Evolutionary conservation across 2,113 vertebrate species (phyloP).

Genomic region (Cavia porcellus): DNA sequence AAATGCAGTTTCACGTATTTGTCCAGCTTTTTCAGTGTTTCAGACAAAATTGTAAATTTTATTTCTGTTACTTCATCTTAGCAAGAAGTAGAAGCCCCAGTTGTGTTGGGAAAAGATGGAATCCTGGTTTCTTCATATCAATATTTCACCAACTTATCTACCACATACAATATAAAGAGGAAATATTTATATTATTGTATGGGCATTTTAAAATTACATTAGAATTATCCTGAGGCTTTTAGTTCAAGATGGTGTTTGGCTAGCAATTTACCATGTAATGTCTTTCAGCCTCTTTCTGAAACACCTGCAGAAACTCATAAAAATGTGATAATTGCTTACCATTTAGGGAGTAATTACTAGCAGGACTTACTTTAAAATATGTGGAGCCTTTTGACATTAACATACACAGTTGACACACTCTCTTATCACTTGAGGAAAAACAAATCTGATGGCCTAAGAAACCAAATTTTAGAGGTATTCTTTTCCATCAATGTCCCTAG

Average conservation of each 20-base stretch:
- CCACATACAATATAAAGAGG: not conserved
- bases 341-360: not conserved
- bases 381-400: not conserved
- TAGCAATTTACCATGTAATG: not conserved
- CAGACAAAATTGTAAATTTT: not conserved
- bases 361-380: not conserved
- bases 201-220: not conserved
- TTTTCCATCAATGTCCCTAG: not conserved
- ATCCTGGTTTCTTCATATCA: not conserved
- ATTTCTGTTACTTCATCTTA: not conserved
- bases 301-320: not conserved
- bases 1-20: not conserved
- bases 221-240: not conserved
- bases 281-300: not conserved
- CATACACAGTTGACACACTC: not conserved
- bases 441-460: not conserved
- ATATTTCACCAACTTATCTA: not conserved
- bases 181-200: not conserved
- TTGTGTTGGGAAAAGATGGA: not conserved
- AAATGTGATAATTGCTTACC: not conserved
- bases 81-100: not conserved
- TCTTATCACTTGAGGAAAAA: not conserved
- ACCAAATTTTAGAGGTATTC: not conserved
- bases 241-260: not conserved
- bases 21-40: not conserved